Conservation (phyloP, 2,888 invertebrate genomes). For the Bellardia bayeri region DNA sequence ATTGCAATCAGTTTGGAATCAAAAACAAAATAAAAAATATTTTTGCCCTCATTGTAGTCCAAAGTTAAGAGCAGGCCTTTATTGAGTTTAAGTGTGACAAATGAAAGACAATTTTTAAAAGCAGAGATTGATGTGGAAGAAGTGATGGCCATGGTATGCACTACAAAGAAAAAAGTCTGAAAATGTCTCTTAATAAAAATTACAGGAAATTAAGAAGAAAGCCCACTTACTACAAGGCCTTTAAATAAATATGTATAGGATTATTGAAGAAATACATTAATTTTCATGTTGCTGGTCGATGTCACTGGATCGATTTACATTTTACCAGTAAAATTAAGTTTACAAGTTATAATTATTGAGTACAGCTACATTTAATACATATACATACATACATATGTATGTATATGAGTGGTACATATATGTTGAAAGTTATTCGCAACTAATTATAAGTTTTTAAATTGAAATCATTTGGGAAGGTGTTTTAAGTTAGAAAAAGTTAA, state of each 20-base stretch:
- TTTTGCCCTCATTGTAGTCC: constrained; percentile 24
- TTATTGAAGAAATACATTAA: too few relatives aligned
- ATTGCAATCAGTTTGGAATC: constrained; percentile 57
- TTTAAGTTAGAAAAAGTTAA: too few relatives aligned
- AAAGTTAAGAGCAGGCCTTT: constrained; percentile 29
- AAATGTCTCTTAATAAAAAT: constrained; percentile 20
- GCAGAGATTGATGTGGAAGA: constrained; percentile 19
- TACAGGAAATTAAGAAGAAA: constrained; percentile 18
- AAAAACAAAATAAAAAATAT: constrained; percentile 31
- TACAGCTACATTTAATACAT: too few relatives aligned
- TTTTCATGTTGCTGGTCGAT: too few relatives aligned
- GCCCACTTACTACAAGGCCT: not conserved
- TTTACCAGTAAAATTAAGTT: too few relatives aligned
- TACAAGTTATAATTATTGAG: too few relatives aligned
- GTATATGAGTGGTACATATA: too few relatives aligned
- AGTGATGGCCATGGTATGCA: not conserved
- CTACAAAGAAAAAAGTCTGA: not conserved
- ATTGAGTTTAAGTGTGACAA: constrained; percentile 63
- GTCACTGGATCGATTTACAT: too few relatives aligned
- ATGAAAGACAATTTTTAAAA: constrained; percentile 62
- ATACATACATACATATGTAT: too few relatives aligned
- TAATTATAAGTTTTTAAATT: too few relatives aligned
- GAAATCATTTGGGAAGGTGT: too few relatives aligned
- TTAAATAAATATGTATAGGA: not conserved
- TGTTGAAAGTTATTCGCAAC: too few relatives aligned